Evolutionary conservation across 2,113 vertebrate genomes (phyloP).

Genomic region (Lagopus muta): DNA sequence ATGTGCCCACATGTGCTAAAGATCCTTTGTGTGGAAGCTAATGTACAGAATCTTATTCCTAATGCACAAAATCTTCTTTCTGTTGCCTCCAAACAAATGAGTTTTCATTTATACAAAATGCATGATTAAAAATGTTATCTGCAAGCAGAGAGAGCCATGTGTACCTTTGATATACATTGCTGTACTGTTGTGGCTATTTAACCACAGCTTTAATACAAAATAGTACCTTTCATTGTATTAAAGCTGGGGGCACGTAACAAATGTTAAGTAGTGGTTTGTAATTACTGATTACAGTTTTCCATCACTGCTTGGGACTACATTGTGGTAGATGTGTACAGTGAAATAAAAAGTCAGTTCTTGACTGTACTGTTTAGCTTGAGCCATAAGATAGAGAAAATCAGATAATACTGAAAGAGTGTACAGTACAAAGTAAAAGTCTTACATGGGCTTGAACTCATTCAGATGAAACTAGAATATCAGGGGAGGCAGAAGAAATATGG

Average conservation of each 20-base stretch:
- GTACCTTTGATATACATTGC: neutral
- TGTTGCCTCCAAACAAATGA: neutral
- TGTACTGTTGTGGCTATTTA: neutral
- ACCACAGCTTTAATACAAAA: neutral
- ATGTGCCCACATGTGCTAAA: slow-evolving; percentile 41
- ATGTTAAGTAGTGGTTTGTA: neutral
- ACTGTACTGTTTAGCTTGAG: neutral
- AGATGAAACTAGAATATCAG: neutral
- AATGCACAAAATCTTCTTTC: neutral
- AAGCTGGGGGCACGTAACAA: neutral
- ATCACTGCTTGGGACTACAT: neutral
- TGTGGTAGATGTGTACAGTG: neutral
- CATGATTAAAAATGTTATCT: neutral
- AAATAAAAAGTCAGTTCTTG: neutral
- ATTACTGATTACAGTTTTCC: neutral
- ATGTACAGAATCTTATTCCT: neutral
- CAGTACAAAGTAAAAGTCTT: neutral
- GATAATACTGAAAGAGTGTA: neutral
- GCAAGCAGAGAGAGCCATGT: neutral
- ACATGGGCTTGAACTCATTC: neutral
- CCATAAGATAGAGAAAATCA: neutral
- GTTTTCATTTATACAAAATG: neutral
- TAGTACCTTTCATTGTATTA: neutral
- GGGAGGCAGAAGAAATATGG: neutral
- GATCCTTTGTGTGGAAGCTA: slow-evolving; percentile 13